phyloP scores from a whole-genome alignment of 2,888 invertebrate genomes.

The Chalcosyrphus nemorum region DNA sequence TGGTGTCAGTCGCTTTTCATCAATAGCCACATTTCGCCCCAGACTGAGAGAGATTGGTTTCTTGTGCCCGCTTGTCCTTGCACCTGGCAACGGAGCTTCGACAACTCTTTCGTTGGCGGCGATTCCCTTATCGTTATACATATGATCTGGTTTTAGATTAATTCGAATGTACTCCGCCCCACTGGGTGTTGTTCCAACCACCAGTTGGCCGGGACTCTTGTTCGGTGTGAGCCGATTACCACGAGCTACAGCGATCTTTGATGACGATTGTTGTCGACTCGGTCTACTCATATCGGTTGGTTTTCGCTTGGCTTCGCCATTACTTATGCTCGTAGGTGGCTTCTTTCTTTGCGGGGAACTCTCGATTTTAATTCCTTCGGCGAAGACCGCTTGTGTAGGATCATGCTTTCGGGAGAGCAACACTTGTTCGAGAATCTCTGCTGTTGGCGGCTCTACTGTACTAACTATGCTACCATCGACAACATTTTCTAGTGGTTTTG shows the following conservation, averaged over 20 bases:
- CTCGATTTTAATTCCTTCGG: slow-evolving; percentile 85
- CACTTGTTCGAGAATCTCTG: slow-evolving; percentile 84
- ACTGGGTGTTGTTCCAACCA: slow-evolving; percentile 80
- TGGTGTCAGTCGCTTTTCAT: slow-evolving; percentile 82
- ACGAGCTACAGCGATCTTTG: slow-evolving; percentile 45
- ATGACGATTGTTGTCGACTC: slow-evolving; percentile 39
- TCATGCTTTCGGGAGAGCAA: slow-evolving; percentile 85
- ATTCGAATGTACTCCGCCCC: slow-evolving; percentile 85
- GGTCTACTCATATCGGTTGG: slow-evolving; percentile 27
- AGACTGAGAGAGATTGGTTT: slow-evolving; percentile 86
- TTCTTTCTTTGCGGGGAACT: slow-evolving; percentile 77
- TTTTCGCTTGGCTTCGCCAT: slow-evolving; percentile 76
- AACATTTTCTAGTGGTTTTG: slow-evolving; percentile 86
- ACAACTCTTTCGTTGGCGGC: slow-evolving; percentile 80
- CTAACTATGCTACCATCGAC: slow-evolving; percentile 83
- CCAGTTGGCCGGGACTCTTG: slow-evolving; percentile 80
- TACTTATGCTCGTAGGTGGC: slow-evolving; percentile 76
- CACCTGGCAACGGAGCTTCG: slow-evolving; percentile 78
- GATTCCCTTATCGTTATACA: slow-evolving; percentile 85
- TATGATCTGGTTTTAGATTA: slow-evolving; percentile 88
- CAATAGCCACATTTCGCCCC: slow-evolving; percentile 78
- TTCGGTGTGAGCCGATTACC: slow-evolving; percentile 49
- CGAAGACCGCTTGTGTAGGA: slow-evolving; percentile 86
- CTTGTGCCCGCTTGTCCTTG: slow-evolving; percentile 77
- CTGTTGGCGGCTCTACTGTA: slow-evolving; percentile 82